Percentiles rank a stretch among this genome's conserved stretches.
These are phyloP conservation scores for Dasyurus viverrinus DNA, from an alignment of 2,113 vertebrate species.

Conservation along the genomic window DNA sequence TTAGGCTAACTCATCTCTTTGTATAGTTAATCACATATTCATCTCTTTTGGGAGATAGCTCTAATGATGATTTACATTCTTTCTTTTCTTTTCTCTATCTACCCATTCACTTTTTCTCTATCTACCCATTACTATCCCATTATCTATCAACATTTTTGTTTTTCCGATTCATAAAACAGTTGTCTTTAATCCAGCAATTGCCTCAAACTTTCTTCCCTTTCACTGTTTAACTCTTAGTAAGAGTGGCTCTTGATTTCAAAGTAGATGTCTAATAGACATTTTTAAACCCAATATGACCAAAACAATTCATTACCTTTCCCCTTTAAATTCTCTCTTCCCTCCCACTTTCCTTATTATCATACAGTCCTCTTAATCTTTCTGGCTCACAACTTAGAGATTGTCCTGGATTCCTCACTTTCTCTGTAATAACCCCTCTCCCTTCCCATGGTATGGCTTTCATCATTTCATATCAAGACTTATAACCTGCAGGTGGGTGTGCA, in stretches of 20 bases:
- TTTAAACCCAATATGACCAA: background rate
- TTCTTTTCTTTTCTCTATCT: background rate
- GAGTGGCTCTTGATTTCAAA: background rate
- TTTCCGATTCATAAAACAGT: background rate
- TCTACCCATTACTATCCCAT: background rate
- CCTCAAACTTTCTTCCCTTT: background rate
- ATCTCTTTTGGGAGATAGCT: background rate
- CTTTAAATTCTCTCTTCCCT: background rate
- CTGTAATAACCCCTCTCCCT: background rate
- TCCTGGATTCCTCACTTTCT: too few species aligned
- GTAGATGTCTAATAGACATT: background rate
- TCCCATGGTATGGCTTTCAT: background rate
- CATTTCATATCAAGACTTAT: background rate
- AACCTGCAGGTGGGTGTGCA: background rate
- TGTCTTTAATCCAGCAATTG: background rate
- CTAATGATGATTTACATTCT: background rate
- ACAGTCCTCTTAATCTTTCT: background rate
- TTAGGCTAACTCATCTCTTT: background rate
- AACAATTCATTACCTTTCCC: background rate
- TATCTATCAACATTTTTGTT: background rate
- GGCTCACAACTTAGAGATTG: background rate
- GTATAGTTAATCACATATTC: background rate
- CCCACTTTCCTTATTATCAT: background rate
- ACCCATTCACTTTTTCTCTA: background rate
- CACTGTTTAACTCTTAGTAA: background rate